These are phyloP conservation scores for Gisinianus flammeolus DNA, from an alignment of 2,888 invertebrate species.

Conservation along the genomic window DNA sequence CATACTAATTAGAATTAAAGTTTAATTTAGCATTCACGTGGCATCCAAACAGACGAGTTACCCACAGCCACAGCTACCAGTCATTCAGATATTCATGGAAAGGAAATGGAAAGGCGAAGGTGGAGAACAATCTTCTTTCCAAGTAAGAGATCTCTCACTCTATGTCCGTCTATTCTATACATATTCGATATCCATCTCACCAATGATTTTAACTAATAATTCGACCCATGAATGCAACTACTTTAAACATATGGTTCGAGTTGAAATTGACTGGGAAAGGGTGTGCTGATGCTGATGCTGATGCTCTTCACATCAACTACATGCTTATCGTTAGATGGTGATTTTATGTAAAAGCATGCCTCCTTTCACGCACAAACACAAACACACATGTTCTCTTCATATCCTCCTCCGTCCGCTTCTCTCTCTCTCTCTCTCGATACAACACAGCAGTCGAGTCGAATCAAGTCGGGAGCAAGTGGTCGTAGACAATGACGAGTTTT, in stretches of 20 bases:
- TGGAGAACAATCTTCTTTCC: too few relatives aligned
- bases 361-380: background rate
- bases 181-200: background rate
- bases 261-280: too few relatives aligned
- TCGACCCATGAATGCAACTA: slow-evolving; percentile 4
- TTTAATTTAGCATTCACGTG: background rate
- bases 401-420: background rate
- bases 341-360: slow-evolving; percentile 11
- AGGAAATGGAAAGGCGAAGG: background rate
- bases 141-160: too few relatives aligned
- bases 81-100: too few relatives aligned
- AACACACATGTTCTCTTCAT: background rate
- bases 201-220: background rate
- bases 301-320: background rate
- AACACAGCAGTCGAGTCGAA: background rate
- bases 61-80: too few relatives aligned
- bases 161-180: background rate
- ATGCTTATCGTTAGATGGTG: background rate
- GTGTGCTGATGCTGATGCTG: background rate
- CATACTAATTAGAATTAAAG: slow-evolving; percentile 14
- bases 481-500: background rate
- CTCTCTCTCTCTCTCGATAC: slow-evolving; percentile 7
- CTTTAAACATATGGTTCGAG: too few relatives aligned
- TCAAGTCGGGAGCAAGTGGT: slow-evolving; percentile 9
- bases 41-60: too few relatives aligned